These are phyloP conservation scores for Arvicola amphibius DNA, from an alignment of 2,797 vertebrate genomes.

Conservation along the genomic window DNA sequence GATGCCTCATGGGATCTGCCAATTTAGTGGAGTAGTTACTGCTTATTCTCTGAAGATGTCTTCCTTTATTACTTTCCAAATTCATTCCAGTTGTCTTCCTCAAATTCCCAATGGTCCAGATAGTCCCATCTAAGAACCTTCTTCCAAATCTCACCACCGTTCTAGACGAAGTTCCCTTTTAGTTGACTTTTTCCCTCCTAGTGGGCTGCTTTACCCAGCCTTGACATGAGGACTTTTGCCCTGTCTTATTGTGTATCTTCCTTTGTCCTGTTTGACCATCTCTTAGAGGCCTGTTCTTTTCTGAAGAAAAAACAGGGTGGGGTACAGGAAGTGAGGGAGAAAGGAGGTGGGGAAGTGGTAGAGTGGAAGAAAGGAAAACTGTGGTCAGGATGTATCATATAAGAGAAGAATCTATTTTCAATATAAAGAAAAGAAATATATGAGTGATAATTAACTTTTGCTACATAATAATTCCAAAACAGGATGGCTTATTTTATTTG, in stretches of 20 bases:
- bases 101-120: background rate
- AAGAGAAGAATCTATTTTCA: background rate
- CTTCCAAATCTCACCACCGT: background rate
- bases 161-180: background rate
- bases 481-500: background rate
- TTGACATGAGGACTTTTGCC: background rate
- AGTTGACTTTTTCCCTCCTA: background rate
- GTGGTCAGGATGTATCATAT: no score
- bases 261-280: background rate
- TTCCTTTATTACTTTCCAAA: constrained; percentile 32
- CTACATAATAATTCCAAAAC: background rate
- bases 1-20: background rate
- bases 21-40: background rate
- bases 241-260: background rate
- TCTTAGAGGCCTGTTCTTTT: background rate
- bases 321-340: no score
- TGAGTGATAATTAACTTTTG: constrained; percentile 31
- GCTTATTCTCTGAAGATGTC: background rate
- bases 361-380: background rate
- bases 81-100: background rate
- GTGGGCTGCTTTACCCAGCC: background rate
- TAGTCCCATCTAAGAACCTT: background rate
- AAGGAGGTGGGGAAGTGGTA: no score
- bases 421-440: background rate
- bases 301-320: background rate